These are phyloP conservation scores for Dasysyrphus albostriatus DNA, from an alignment of 2,888 invertebrate genomes.

Conservation along the genomic window DNA sequence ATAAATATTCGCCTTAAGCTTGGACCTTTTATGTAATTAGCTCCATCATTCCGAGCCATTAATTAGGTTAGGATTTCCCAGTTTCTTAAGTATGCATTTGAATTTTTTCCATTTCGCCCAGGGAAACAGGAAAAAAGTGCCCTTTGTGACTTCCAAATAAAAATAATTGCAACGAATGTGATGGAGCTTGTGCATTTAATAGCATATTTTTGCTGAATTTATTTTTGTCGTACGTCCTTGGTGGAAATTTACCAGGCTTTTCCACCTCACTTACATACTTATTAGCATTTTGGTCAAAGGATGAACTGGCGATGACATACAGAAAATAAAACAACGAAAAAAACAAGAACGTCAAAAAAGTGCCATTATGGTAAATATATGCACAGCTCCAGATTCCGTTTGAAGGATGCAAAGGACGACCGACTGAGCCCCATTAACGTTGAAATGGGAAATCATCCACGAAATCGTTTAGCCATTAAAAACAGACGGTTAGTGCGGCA, in stretches of 20 bases:
- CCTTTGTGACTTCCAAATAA: slow-evolving; percentile 34
- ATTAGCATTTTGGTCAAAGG: slow-evolving; percentile 50
- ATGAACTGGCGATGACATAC: slow-evolving; percentile 19
- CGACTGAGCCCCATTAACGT: slow-evolving; percentile 55
- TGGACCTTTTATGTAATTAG: slow-evolving; percentile 60
- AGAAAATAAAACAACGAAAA: slow-evolving; percentile 16
- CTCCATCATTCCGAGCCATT: slow-evolving; percentile 70
- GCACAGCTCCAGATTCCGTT: slow-evolving; percentile 30
- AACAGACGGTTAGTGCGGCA: slow-evolving; percentile 59
- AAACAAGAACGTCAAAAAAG: slow-evolving; percentile 47
- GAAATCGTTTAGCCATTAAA: slow-evolving; percentile 70
- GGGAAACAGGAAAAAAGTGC: background rate
- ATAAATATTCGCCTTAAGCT: slow-evolving; percentile 49
- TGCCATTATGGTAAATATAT: slow-evolving; percentile 49
- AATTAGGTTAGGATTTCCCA: slow-evolving; percentile 50
- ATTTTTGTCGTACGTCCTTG: slow-evolving; percentile 14
- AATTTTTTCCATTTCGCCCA: slow-evolving; percentile 21
- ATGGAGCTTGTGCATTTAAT: slow-evolving; percentile 52
- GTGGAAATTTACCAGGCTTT: slow-evolving; percentile 41
- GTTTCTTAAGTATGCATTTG: slow-evolving; percentile 36
- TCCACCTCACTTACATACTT: slow-evolving; percentile 49
- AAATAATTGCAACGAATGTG: slow-evolving; percentile 60
- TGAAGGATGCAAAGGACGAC: slow-evolving; percentile 60
- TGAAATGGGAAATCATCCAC: slow-evolving; percentile 55
- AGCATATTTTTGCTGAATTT: slow-evolving; percentile 44